Evolutionary conservation across 2,113 vertebrate genomes (phyloP).

Genomic region (Dicentrarchus labrax): DNA sequence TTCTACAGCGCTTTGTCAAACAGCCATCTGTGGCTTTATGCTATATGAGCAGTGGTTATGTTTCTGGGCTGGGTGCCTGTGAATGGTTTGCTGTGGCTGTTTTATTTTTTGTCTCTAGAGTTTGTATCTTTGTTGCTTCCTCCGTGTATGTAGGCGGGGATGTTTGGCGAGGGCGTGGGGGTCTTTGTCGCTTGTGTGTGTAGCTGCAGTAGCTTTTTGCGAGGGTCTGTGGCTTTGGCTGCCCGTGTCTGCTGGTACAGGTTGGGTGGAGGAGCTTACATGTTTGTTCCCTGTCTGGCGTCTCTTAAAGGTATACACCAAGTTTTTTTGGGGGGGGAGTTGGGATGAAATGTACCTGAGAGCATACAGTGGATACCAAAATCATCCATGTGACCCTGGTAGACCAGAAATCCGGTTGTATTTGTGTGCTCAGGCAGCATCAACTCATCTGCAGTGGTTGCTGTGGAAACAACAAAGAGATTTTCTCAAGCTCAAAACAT

Average conservation of each 20-base stretch:
- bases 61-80: constrained; percentile 37
- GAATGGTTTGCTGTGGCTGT: constrained; percentile 49
- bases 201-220: constrained; percentile 5
- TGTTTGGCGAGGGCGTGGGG: constrained; percentile 23
- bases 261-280: constrained; percentile 33
- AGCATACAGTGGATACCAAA: neutral
- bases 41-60: constrained; percentile 41
- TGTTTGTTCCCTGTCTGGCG: constrained; percentile 58
- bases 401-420: neutral
- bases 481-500: constrained; percentile 24
- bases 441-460: constrained; percentile 46
- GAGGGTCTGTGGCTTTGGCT: constrained; percentile 60
- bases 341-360: neutral
- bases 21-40: constrained; percentile 61
- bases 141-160: constrained; percentile 22
- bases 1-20: constrained; percentile 21
- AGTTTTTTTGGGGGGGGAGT: constrained; percentile 43
- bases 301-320: constrained; percentile 59
- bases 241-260: constrained; percentile 12
- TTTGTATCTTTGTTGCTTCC: constrained; percentile 58
- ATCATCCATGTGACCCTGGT: constrained; percentile 20
- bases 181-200: constrained; percentile 44
- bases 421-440: constrained; percentile 9
- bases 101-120: constrained; percentile 29
- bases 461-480: constrained; percentile 63